These are phyloP conservation scores for Eupithecia subfuscata DNA, from an alignment of 2,888 invertebrate species.

Conservation along the genomic window DNA sequence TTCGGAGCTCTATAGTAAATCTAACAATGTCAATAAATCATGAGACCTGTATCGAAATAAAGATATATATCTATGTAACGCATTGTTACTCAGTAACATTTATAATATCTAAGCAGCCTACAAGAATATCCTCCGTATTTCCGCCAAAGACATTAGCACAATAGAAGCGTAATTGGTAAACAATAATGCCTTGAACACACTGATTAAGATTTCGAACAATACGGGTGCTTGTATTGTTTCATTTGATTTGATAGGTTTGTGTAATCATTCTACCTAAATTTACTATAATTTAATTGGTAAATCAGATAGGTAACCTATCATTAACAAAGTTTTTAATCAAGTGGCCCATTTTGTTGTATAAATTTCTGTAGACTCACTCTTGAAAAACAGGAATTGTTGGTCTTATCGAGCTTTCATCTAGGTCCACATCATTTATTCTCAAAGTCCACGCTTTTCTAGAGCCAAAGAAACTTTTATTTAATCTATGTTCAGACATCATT, in stretches of 20 bases:
- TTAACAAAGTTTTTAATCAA: too few species aligned
- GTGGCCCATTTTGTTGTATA: too few species aligned
- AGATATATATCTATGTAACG: too few species aligned
- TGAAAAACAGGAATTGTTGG: too few species aligned
- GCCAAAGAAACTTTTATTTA: not conserved
- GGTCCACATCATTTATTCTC: not conserved
- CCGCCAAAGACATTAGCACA: conserved; percentile 15
- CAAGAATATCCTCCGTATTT: conserved; percentile 1
- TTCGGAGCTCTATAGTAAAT: not conserved
- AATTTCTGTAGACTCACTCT: too few species aligned
- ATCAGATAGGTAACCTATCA: not conserved
- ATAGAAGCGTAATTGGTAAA: conserved; percentile 18
- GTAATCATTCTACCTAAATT: conserved; percentile 2
- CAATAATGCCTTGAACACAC: conserved; percentile 29
- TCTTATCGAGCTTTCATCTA: not conserved
- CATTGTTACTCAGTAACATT: not conserved
- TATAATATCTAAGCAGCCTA: not conserved
- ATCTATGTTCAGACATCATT: conserved; percentile 28
- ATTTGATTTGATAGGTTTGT: conserved; percentile 16
- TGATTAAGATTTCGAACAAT: conserved; percentile 33
- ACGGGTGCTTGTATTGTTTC: conserved; percentile 27
- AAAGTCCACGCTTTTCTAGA: not conserved
- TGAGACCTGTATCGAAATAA: too few species aligned
- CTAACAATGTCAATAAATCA: too few species aligned
- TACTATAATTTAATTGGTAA: not conserved